Evolutionary conservation across 2,888 invertebrate species (phyloP), one percentile per base, ranked within the genome.

Genomic region (Branchipolynoe longqiensis): DNA sequence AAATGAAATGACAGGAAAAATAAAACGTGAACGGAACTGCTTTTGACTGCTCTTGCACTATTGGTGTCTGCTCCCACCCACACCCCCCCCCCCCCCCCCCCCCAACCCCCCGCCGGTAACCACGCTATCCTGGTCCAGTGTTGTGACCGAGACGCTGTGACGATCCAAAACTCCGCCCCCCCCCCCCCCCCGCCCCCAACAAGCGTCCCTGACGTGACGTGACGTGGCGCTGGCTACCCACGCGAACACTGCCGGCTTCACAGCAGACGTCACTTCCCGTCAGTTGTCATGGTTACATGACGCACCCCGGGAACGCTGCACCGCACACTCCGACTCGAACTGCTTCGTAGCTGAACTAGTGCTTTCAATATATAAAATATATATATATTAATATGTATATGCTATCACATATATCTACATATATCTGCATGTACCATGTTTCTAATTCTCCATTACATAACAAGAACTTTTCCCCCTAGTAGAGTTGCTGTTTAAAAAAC

Each of bases 371-470:
- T 78, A 41, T 78, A 78, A 40, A 40, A 18, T 25, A 48, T 78
- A 78, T 78, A 41, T 78, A 78, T 74, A 40, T 33, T 25, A n/a
- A 38, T 73, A 73, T 40, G 48, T 41, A 48, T 69, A 69, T 69
- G 33, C 28, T 48, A 48, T 31, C 28, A 78, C 33, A 78, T 78
- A 78, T 78, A 41, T 78, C 28, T 78, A 78, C 18, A 78, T 78
- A 41, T 78, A 31, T 78, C 41, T 78, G 78, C 78, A 78, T 78
- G 78, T 78, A 78, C 78, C 41, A 28, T 78, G 41, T 78, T 78
- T 78, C 78, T 78, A 78, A 78, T 78, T 41, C 78, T 78, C 41
- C 78, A 78, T 78, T 54, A 78, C 48, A 78, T 78, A 78, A 78
- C 78, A 8, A 41, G 8, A 22, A 14, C 31, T 48, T 78, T 48